Evolutionary conservation across 2,113 vertebrate species (phyloP).

Genomic region (Felis chaus): DNA sequence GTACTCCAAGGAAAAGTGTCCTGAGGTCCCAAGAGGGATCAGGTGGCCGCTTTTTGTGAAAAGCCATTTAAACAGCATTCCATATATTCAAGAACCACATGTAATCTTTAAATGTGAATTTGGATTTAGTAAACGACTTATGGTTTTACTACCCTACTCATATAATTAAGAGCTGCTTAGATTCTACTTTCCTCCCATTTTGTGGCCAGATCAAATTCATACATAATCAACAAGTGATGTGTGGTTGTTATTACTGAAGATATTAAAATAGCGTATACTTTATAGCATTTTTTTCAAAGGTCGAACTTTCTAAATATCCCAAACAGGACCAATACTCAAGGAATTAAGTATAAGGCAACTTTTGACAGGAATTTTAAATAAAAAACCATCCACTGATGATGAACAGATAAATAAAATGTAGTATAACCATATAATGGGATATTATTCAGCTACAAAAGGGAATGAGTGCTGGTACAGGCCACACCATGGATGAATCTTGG

Average conservation of each 20-base stretch:
- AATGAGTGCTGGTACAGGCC: neutral
- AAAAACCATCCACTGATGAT: neutral
- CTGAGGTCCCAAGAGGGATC: neutral
- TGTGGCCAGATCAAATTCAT: neutral
- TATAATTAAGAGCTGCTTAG: neutral
- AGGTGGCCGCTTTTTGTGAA: neutral
- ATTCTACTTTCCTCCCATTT: neutral
- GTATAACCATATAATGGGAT: neutral
- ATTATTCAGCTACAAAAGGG: neutral
- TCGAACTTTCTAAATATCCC: neutral
- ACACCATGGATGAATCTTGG: neutral
- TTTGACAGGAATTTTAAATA: neutral
- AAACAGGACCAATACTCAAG: neutral
- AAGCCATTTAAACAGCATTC: neutral
- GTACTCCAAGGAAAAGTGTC: neutral
- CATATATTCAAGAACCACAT: neutral
- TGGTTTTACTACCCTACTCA: neutral
- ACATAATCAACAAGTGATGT: neutral
- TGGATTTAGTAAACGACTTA: neutral
- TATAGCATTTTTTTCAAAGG: neutral
- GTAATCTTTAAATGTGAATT: neutral
- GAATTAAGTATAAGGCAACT: neutral
- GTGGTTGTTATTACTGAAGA: neutral
- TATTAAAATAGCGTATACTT: neutral
- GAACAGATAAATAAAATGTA: neutral